These are phyloP conservation scores for Microcebus ravelobensis DNA, from an alignment of 2,113 vertebrate genomes.

Conservation along the genomic window DNA sequence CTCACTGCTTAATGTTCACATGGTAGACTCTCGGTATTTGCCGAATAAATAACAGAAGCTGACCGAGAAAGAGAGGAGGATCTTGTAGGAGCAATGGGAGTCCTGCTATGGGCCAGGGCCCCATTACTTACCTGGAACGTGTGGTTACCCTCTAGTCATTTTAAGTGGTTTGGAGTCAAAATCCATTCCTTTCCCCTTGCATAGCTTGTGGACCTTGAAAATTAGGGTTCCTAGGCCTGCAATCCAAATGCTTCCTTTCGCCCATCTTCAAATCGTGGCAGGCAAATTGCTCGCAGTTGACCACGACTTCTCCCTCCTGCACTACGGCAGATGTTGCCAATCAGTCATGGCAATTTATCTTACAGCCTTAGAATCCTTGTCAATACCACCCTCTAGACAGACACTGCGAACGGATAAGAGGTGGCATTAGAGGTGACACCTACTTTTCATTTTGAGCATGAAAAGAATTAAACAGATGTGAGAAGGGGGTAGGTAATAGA, in stretches of 20 bases:
- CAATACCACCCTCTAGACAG: constrained; percentile 18
- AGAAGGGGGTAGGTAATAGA: not conserved
- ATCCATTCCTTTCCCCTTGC: not conserved
- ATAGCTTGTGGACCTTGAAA: not conserved
- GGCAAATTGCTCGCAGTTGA: not conserved
- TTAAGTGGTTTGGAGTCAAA: not conserved
- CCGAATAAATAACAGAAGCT: not conserved
- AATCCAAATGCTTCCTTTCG: not conserved
- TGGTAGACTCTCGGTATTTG: not conserved
- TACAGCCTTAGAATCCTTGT: not conserved
- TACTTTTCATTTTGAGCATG: not conserved
- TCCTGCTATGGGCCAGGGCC: not conserved
- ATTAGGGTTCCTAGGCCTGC: not conserved
- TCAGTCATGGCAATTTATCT: constrained; percentile 44
- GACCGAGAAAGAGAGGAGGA: not conserved
- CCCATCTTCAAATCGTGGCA: not conserved
- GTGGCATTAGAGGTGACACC: not conserved
- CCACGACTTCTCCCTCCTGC: not conserved
- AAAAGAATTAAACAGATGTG: not conserved
- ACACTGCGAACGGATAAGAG: constrained; percentile 23
- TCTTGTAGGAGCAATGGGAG: not conserved
- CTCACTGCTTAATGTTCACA: not conserved
- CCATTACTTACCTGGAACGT: not conserved
- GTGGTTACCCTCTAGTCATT: not conserved
- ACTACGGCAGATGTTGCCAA: constrained; percentile 4